A percentile compares a stretch with the other conserved stretches of the same genome.
Conservation (phyloP, 1,140 invertebrate genomes). For the Microplitis mediator region DNA sequence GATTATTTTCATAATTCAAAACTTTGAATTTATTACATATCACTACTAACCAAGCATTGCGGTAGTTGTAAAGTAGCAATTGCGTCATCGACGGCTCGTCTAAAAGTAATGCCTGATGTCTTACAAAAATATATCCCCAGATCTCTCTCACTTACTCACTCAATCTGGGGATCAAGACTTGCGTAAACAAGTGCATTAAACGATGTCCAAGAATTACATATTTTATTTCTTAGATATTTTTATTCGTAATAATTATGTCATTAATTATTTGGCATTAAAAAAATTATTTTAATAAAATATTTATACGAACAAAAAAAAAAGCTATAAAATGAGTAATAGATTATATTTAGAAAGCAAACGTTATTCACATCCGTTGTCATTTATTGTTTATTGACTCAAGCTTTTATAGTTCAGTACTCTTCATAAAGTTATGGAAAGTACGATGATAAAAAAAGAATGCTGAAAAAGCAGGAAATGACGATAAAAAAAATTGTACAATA, state of each 20-base stretch:
- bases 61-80: constrained; percentile 16
- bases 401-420: too few species aligned
- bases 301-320: background rate
- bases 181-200: constrained; percentile 11
- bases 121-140: constrained; percentile 41
- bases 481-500: background rate
- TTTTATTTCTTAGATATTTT: background rate
- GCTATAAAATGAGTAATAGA: background rate
- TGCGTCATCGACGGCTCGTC: constrained; percentile 43
- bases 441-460: background rate
- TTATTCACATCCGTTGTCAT: too few species aligned
- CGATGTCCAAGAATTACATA: background rate
- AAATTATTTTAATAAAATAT: background rate
- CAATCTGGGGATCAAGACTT: constrained; percentile 13
- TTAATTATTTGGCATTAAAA: background rate
- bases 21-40: background rate
- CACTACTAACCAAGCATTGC: background rate
- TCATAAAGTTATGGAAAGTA: too few species aligned
- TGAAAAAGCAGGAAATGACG: background rate
- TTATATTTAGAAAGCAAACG: background rate
- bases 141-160: constrained; percentile 2
- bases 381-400: too few species aligned
- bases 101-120: constrained; percentile 43
- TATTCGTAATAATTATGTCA: background rate
- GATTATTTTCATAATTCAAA: background rate